A percentile compares a stretch with the other conserved stretches of the same genome.
These are phyloP conservation scores for Rhynchotus rufescens DNA, from an alignment of 2,797 vertebrate genomes.

Conservation along the genomic window DNA sequence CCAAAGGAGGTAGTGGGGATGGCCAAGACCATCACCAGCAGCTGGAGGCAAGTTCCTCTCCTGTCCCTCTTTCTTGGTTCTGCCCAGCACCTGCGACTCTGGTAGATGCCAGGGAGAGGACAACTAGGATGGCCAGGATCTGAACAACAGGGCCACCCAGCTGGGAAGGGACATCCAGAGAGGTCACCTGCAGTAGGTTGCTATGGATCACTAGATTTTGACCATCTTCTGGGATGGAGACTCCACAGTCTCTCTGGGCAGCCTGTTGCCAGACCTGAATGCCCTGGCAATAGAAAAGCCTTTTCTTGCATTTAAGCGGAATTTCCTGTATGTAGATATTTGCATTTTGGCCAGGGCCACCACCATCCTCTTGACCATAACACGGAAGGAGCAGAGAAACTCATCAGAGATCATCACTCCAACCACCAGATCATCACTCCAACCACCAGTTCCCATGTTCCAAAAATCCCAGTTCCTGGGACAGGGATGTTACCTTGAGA, in stretches of 20 bases:
- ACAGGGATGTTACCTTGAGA: fast-evolving
- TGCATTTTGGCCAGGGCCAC: not conserved
- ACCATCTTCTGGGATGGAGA: not conserved
- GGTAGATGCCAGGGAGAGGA: not conserved
- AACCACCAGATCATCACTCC: fast-evolving
- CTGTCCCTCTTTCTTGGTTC: not conserved
- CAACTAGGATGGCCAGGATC: fast-evolving
- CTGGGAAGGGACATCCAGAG: not conserved
- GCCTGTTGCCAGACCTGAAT: fast-evolving
- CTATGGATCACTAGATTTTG: not conserved
- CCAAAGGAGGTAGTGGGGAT: not conserved
- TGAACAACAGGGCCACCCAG: not conserved
- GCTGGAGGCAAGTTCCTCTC: not conserved
- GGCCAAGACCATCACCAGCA: too few relatives aligned
- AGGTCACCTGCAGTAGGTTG: too few relatives aligned
- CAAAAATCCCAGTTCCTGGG: not conserved
- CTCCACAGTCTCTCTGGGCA: not conserved
- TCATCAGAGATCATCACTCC: not conserved
- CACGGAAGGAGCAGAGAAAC: too few relatives aligned
- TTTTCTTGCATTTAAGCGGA: not conserved
- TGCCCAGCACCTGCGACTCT: not conserved
- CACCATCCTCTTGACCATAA: too few relatives aligned
- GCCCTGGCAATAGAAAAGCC: fast-evolving
- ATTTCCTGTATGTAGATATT: not conserved
- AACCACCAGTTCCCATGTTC: fast-evolving